Conservation (phyloP, 2,888 invertebrate species). For the Lamellibrachia columna region DNA sequence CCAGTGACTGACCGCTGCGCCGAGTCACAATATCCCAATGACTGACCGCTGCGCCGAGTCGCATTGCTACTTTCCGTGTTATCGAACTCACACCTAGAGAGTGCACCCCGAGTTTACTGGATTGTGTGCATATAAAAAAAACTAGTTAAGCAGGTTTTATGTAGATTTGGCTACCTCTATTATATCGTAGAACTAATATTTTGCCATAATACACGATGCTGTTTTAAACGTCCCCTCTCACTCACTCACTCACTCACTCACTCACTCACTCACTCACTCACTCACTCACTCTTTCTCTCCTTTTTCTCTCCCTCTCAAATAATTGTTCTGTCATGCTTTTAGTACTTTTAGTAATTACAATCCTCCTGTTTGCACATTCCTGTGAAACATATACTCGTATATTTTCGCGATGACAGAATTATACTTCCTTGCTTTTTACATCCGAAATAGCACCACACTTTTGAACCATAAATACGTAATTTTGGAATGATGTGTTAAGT, state of each 20-base stretch:
- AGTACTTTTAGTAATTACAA: neutral
- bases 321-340: too few relatives aligned
- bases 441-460: neutral
- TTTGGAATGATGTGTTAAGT: slow-evolving; percentile 6
- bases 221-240: neutral
- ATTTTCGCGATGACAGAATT: slow-evolving; percentile 76
- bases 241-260: too few relatives aligned
- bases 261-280: too few relatives aligned
- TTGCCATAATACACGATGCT: neutral
- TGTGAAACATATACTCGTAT: neutral
- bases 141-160: neutral
- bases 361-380: neutral
- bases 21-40: neutral
- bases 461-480: neutral
- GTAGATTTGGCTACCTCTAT: neutral
- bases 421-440: slow-evolving; percentile 78
- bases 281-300: neutral
- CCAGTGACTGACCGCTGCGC: neutral
- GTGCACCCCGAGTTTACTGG: neutral
- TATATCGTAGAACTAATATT: neutral
- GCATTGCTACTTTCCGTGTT: neutral
- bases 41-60: neutral
- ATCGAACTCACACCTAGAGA: neutral
- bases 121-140: neutral
- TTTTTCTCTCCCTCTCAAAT: neutral